These are phyloP conservation scores for Hydrotaea cyrtoneurina DNA, from an alignment of 2,888 invertebrate species.

Conservation along the genomic window DNA sequence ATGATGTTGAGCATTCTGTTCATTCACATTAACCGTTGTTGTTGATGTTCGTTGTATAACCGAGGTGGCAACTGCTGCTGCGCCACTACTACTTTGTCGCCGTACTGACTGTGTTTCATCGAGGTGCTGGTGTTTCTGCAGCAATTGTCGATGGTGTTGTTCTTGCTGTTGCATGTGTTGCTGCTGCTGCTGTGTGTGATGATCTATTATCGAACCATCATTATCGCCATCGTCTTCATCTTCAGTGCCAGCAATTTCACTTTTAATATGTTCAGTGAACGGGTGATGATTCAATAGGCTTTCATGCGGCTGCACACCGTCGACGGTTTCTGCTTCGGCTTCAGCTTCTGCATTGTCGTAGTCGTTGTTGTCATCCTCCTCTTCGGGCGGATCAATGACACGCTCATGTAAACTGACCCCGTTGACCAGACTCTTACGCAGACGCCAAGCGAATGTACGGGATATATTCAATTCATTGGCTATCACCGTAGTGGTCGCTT, in stretches of 20 bases:
- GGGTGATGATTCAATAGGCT: conserved; percentile 60
- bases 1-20: conserved; percentile 44
- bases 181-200: conserved; percentile 39
- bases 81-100: conserved; percentile 8
- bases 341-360: conserved; percentile 35
- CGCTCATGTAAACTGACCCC: conserved; percentile 79
- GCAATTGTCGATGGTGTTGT: conserved; percentile 36
- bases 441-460: conserved; percentile 79
- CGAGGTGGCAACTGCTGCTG: conserved; percentile 57
- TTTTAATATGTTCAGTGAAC: conserved; percentile 58
- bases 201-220: conserved; percentile 49
- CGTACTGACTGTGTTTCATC: neutral
- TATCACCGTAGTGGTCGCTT: conserved; percentile 79
- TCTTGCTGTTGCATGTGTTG: conserved; percentile 52
- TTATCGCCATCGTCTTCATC: conserved; percentile 73
- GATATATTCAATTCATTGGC: conserved; percentile 79
- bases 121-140: conserved; percentile 4
- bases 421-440: conserved; percentile 79
- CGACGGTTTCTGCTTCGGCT: neutral
- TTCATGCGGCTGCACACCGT: conserved; percentile 37
- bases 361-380: conserved; percentile 52
- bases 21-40: conserved; percentile 12
- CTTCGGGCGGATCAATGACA: conserved; percentile 75
- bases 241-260: conserved; percentile 64
- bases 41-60: conserved; percentile 63